phyloP scores from a whole-genome alignment of 2,797 vertebrate genomes.

The Paratrypauchen microcephalus region DNA sequence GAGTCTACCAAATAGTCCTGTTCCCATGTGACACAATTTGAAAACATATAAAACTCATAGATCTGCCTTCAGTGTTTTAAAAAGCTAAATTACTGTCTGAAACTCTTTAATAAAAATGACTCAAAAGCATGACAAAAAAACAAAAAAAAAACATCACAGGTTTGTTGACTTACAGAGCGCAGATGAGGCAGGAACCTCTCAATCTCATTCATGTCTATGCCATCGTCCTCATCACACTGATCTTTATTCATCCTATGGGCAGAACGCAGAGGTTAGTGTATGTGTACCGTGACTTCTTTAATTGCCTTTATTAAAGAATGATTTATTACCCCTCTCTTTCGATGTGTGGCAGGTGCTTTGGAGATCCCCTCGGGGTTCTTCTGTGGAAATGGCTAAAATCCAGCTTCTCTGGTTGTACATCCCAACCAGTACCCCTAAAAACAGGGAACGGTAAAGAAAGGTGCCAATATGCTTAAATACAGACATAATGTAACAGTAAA shows the following conservation, averaged over 20 bases:
- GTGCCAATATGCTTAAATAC: background rate
- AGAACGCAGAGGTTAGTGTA: background rate
- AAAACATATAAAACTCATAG: background rate
- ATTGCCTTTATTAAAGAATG: background rate
- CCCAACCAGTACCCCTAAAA: conserved; percentile 90
- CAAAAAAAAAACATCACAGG: background rate
- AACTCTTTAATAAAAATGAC: background rate
- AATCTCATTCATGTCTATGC: conserved; percentile 93
- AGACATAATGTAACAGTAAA: background rate
- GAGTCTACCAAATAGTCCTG: background rate
- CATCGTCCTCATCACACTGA: conserved; percentile 86
- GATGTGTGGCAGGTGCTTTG: conserved; percentile 92
- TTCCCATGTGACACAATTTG: background rate
- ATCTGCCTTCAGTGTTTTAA: background rate
- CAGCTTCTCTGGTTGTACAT: conserved; percentile 95
- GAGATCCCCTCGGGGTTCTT: conserved; percentile 82
- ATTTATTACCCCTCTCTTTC: conserved; percentile 89
- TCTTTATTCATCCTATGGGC: conserved; percentile 86
- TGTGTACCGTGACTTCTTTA: background rate
- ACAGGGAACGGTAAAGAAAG: background rate
- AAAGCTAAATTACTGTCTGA: background rate
- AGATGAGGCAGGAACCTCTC: conserved; percentile 92
- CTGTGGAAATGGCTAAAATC: conserved; percentile 94
- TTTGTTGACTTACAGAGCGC: conserved; percentile 81
- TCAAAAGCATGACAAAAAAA: too few relatives aligned